A percentile compares a stretch with the other conserved stretches of the same genome.
Conservation (phyloP, 2,888 invertebrate genomes). For the Sinelater perroti region DNA sequence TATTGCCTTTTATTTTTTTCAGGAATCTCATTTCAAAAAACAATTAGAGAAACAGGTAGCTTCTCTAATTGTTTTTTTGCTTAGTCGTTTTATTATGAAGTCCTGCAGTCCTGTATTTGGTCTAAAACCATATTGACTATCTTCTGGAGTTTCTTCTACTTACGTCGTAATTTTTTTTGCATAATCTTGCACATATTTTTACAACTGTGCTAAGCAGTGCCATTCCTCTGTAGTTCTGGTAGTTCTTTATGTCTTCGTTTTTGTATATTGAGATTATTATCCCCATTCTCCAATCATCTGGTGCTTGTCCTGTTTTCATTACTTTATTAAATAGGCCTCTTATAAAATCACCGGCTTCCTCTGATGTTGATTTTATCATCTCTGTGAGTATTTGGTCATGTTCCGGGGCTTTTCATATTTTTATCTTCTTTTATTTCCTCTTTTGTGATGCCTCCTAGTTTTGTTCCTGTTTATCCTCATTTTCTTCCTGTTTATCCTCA, state of each 20-base stretch:
- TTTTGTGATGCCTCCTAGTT: not conserved
- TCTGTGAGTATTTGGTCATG: not conserved
- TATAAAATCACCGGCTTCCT: not conserved
- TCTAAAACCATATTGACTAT: conserved; percentile 3
- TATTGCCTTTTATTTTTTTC: no score
- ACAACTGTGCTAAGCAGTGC: not conserved
- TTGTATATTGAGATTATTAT: not conserved
- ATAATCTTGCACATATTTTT: not conserved
- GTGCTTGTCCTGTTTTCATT: conserved; percentile 2
- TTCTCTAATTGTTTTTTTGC: no score
- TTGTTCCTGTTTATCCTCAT: not conserved
- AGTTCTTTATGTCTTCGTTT: not conserved
- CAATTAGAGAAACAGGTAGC: no score
- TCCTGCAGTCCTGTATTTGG: not conserved
- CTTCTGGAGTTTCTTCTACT: not conserved
- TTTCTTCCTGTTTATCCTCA: not conserved
- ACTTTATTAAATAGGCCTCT: conserved; percentile 1
- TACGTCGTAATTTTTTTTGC: not conserved
- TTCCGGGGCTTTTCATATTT: not conserved
- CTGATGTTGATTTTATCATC: not conserved
- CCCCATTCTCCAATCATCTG: not conserved
- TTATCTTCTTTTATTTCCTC: not conserved
- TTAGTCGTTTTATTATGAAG: no score
- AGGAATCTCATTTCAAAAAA: no score
- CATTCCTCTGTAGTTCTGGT: not conserved